Conservation (phyloP, 2,797 vertebrate species). For the Pipistrellus pipistrellus region DNA sequence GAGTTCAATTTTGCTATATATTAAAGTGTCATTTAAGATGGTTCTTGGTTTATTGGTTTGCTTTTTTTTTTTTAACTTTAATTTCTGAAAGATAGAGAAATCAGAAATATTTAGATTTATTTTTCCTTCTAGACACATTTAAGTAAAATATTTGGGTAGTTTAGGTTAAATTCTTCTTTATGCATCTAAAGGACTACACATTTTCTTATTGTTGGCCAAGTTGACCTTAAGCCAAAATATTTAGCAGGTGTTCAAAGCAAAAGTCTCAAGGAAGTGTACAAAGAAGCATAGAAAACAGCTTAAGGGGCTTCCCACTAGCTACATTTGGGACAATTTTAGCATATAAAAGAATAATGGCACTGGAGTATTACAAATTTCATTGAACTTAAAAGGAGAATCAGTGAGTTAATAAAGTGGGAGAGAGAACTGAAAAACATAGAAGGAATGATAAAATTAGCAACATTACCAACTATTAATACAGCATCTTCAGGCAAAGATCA, state of each 20-base stretch:
- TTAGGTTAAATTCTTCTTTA: not conserved
- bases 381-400: not conserved
- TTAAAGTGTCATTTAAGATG: slow-evolving; percentile 18
- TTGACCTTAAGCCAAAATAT: slow-evolving; percentile 6
- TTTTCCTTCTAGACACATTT: slow-evolving; percentile 20
- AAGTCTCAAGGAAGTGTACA: slow-evolving; percentile 16
- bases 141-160: slow-evolving; percentile 24
- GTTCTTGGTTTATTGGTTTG: not conserved
- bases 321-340: not conserved
- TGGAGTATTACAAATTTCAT: not conserved
- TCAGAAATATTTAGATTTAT: slow-evolving; percentile 9
- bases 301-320: not conserved
- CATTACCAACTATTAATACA: not conserved
- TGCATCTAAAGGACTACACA: not conserved
- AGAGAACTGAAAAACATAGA: not conserved
- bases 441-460: not conserved
- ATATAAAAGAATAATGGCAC: not conserved
- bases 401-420: not conserved
- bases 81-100: slow-evolving; percentile 20
- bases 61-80: slow-evolving; percentile 52
- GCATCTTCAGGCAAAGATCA: not conserved
- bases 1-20: slow-evolving; percentile 3
- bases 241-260: slow-evolving; percentile 17
- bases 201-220: not conserved
- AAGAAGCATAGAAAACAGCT: not conserved